Conservation (phyloP, 2,113 vertebrate genomes). For the Pithys albifrons region DNA sequence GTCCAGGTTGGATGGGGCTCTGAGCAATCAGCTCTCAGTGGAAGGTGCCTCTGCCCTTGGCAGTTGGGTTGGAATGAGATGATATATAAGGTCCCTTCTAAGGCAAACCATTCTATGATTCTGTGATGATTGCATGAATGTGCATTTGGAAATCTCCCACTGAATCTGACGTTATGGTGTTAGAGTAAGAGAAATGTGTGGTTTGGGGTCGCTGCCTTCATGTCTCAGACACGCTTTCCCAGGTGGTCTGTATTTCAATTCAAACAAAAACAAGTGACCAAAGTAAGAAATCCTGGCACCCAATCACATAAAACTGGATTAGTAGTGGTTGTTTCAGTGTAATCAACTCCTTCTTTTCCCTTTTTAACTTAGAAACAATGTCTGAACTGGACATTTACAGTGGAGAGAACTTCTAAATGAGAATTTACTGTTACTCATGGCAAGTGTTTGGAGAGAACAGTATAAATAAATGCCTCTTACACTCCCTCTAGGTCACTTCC, state of each 20-base stretch:
- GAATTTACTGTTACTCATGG: neutral
- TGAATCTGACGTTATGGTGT: neutral
- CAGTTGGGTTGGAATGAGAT: neutral
- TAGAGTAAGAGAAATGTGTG: neutral
- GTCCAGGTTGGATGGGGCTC: neutral
- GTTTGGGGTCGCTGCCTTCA: neutral
- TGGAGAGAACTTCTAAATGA: neutral
- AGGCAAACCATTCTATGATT: neutral
- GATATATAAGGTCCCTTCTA: neutral
- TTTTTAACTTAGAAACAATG: neutral
- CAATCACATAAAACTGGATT: neutral
- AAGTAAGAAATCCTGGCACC: neutral
- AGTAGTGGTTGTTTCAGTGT: neutral
- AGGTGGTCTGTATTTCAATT: neutral
- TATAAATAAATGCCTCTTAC: neutral
- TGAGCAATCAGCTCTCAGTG: neutral
- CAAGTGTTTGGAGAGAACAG: neutral
- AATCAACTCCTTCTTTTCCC: neutral
- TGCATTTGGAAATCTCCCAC: neutral
- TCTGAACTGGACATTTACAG: neutral
- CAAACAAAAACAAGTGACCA: conserved; percentile 4
- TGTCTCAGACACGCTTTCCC: neutral
- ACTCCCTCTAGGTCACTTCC: neutral
- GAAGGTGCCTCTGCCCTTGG: neutral
- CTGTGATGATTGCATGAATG: neutral